Evolutionary conservation across 2,113 vertebrate genomes (phyloP).

Genomic region (Ammospiza nelsoni): DNA sequence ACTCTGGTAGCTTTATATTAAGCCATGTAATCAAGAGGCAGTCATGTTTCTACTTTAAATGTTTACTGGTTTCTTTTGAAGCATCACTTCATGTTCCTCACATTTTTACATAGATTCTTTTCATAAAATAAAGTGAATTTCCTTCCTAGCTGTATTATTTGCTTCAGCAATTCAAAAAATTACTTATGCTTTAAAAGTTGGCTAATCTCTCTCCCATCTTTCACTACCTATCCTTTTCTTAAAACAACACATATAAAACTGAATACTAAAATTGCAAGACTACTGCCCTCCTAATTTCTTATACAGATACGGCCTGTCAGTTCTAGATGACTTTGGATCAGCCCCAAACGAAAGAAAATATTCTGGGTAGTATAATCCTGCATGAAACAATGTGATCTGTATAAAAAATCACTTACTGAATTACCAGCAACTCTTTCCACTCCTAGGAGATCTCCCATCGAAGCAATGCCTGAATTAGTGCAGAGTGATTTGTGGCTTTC

Average conservation of each 20-base stretch:
- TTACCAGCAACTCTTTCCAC: slow-evolving; percentile 35
- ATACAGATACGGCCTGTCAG: slow-evolving; percentile 21
- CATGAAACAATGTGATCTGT: slow-evolving; percentile 48
- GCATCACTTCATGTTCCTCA: background rate
- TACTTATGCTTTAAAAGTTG: slow-evolving; percentile 21
- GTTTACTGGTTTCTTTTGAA: slow-evolving; percentile 1
- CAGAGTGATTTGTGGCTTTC: slow-evolving; percentile 58
- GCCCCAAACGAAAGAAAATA: slow-evolving; percentile 48
- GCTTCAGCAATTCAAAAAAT: slow-evolving; percentile 19
- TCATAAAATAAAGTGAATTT: background rate
- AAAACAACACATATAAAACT: slow-evolving; percentile 60
- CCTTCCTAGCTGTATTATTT: background rate
- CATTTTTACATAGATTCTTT: background rate
- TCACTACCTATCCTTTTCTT: slow-evolving; percentile 51
- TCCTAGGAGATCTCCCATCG: slow-evolving; percentile 18
- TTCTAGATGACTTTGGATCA: slow-evolving; percentile 53
- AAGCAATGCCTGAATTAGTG: slow-evolving; percentile 61
- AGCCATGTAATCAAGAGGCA: background rate
- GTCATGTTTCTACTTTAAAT: background rate
- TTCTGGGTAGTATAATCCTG: slow-evolving; percentile 30
- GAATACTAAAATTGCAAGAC: slow-evolving; percentile 32
- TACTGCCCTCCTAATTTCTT: slow-evolving; percentile 57
- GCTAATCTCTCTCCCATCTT: slow-evolving; percentile 40
- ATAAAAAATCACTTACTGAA: slow-evolving; percentile 60
- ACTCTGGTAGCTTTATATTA: background rate